A percentile compares a stretch with the other conserved stretches of the same genome.
phyloP scores from a whole-genome alignment of 2,888 invertebrate species.

The Tetranychus truncatus region DNA sequence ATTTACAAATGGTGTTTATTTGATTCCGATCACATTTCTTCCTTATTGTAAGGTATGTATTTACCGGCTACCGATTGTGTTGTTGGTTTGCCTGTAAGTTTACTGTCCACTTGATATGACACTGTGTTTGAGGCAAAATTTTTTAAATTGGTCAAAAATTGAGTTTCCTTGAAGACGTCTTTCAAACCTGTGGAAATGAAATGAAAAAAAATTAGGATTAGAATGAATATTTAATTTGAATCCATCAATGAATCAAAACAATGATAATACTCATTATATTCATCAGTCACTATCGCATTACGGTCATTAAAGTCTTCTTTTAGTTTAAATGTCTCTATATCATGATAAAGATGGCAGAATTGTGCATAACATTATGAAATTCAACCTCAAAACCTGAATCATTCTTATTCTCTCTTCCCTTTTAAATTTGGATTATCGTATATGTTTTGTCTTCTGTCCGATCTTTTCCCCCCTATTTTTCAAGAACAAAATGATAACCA shows the following conservation, averaged over 20 bases:
- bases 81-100: not conserved
- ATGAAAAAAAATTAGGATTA: too few relatives aligned
- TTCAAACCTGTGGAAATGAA: not conserved
- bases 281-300: not conserved
- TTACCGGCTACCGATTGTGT: not conserved
- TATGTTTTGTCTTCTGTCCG: too few relatives aligned
- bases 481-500: too few relatives aligned
- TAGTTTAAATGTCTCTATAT: not conserved
- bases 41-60: slow-evolving; percentile 7
- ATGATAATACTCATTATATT: too few relatives aligned
- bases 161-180: not conserved
- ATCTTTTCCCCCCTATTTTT: too few relatives aligned
- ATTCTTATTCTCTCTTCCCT: too few relatives aligned
- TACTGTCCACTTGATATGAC: slow-evolving; percentile 1
- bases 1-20: too few relatives aligned
- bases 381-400: not conserved
- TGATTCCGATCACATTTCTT: not conserved
- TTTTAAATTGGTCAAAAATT: not conserved
- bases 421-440: too few relatives aligned
- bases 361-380: not conserved
- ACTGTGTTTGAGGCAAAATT: slow-evolving; percentile 4
- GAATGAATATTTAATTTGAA: too few relatives aligned
- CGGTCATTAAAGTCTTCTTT: not conserved
- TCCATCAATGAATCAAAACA: too few relatives aligned
- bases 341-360: not conserved